phyloP scores from a whole-genome alignment of 2,797 vertebrate genomes.

The Sphenodon punctatus region DNA sequence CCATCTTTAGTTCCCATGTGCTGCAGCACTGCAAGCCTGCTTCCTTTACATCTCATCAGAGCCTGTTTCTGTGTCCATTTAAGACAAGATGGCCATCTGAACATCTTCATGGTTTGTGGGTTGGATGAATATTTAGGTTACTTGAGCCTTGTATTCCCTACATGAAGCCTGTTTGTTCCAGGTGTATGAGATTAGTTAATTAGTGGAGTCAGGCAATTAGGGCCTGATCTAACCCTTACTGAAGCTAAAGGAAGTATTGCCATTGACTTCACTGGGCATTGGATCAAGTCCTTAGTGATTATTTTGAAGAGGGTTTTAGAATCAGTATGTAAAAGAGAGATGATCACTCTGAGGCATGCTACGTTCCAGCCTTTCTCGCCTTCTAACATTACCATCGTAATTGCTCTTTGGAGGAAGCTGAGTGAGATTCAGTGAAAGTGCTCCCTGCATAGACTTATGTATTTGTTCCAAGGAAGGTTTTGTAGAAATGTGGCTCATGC shows the following conservation, averaged over 20 bases:
- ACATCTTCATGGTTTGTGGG: conserved; percentile 57
- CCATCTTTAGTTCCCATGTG: conserved; percentile 54
- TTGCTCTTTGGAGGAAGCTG: not conserved
- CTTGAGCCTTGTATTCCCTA: conserved; percentile 21
- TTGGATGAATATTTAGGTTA: conserved; percentile 57
- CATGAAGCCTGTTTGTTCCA: conserved; percentile 57
- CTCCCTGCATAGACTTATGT: not conserved
- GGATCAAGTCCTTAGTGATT: not conserved
- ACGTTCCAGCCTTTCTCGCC: conserved; percentile 35
- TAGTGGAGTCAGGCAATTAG: conserved; percentile 58
- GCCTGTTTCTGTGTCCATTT: conserved; percentile 30
- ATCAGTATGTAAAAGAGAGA: not conserved
- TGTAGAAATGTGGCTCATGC: not conserved
- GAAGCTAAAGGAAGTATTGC: not conserved
- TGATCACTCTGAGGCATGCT: not conserved
- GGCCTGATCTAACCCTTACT: not conserved
- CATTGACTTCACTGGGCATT: too few relatives aligned
- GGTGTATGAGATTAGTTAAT: conserved; percentile 69
- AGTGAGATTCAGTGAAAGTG: not conserved
- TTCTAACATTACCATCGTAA: not conserved
- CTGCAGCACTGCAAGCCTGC: conserved; percentile 48
- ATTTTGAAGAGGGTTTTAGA: conserved; percentile 11
- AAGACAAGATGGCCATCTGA: conserved; percentile 57
- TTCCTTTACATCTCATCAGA: too few relatives aligned
- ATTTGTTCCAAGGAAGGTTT: not conserved